Conservation (phyloP, 2,113 vertebrate genomes). For the Phodopus roborovskii region DNA sequence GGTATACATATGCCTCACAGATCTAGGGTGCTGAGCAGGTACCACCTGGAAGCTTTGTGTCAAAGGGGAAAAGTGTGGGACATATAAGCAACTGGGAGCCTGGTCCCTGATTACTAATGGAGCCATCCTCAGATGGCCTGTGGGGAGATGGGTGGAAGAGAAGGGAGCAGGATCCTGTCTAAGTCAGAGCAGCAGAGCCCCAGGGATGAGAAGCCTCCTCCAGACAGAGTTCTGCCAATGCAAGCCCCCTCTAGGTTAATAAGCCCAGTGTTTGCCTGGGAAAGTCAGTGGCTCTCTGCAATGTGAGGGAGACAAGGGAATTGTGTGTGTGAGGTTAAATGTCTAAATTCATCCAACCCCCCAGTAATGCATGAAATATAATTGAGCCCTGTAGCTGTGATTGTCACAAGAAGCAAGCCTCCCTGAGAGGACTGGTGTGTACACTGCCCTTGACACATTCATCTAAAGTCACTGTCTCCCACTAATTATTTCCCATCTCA, state of each 20-base stretch:
- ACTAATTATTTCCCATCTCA: conserved; percentile 51
- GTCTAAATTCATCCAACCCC: not conserved
- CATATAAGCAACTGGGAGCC: not conserved
- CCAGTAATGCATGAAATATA: not conserved
- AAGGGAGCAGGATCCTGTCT: not conserved
- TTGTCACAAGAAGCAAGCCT: conserved; percentile 7
- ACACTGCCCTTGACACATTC: conserved; percentile 16
- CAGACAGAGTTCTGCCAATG: conserved; percentile 26
- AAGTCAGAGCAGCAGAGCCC: not conserved
- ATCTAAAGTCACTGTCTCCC: not conserved
- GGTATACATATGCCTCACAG: not conserved
- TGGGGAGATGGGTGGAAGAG: not conserved
- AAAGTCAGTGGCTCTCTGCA: not conserved
- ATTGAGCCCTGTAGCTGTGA: not conserved
- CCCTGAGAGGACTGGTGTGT: not conserved
- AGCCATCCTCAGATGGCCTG: not conserved
- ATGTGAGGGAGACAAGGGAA: conserved; percentile 59
- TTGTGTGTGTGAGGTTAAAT: not conserved
- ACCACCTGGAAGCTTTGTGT: not conserved
- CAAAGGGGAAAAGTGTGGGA: not conserved
- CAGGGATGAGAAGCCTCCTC: not conserved
- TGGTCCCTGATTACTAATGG: not conserved
- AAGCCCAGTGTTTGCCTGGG: not conserved
- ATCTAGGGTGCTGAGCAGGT: not conserved
- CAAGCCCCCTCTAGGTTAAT: not conserved